These are phyloP conservation scores for Elymnias hypermnestra DNA, from an alignment of 1,140 invertebrate species.

Conservation along the genomic window DNA sequence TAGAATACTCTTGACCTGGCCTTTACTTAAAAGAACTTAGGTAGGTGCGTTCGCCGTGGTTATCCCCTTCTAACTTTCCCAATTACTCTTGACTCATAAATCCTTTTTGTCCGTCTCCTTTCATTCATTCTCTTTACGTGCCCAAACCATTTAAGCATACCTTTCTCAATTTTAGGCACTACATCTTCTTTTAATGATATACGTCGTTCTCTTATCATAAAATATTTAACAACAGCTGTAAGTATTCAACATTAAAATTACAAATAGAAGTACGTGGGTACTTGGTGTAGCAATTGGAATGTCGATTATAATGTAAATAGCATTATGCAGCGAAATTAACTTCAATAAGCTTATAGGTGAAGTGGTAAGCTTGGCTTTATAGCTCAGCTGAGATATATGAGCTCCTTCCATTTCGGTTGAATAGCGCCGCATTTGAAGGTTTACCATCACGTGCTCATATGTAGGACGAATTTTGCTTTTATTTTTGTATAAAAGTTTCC, in stretches of 20 bases:
- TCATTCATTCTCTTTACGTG: no score
- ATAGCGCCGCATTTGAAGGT: conserved; percentile 1
- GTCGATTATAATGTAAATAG: neutral
- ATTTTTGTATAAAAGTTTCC: neutral
- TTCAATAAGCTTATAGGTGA: conserved; percentile 11
- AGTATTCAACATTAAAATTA: neutral
- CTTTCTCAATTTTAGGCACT: no score
- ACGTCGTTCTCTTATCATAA: no score
- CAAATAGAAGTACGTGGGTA: neutral
- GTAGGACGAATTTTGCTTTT: neutral
- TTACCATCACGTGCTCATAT: neutral
- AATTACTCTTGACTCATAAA: no score
- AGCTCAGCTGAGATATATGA: conserved; percentile 14
- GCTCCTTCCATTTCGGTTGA: conserved; percentile 7
- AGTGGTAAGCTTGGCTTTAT: conserved; percentile 14
- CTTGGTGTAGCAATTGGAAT: neutral
- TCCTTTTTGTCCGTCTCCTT: no score
- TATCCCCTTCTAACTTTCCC: no score
- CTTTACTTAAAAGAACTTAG: no score
- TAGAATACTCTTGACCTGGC: no score
- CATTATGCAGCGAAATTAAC: conserved; percentile 17
- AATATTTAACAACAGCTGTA: no score
- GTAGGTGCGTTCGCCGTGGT: no score
- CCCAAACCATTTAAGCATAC: no score
- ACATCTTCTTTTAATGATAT: no score